Percentiles rank a stretch among this genome's conserved stretches.
phyloP scores from a whole-genome alignment of 2,797 vertebrate genomes.

The Catamblyrhynchus diadema region DNA sequence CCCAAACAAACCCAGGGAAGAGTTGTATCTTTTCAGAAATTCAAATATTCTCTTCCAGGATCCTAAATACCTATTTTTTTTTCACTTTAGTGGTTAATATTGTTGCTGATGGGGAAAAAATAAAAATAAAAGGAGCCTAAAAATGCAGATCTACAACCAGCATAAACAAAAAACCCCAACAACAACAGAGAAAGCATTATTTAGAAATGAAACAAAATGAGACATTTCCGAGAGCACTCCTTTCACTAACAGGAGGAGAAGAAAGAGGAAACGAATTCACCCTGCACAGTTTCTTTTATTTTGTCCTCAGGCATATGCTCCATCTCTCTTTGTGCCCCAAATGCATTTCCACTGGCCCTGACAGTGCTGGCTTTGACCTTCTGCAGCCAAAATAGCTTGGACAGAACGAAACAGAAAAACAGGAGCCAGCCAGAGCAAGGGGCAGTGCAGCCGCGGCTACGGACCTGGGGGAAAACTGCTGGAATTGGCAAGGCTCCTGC shows the following conservation, averaged over 20 bases:
- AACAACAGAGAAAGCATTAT: slow-evolving; percentile 42
- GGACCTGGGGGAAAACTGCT: background rate
- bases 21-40: background rate
- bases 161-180: background rate
- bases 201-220: slow-evolving; percentile 28
- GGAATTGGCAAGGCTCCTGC: rapidly evolving
- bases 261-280: slow-evolving; percentile 19
- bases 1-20: background rate
- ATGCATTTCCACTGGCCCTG: background rate
- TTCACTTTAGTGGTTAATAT: background rate
- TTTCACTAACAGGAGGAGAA: slow-evolving; percentile 5
- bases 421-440: background rate
- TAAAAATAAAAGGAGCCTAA: background rate
- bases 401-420: background rate
- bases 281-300: background rate
- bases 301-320: slow-evolving; percentile 14
- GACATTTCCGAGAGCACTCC: background rate
- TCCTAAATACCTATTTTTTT: background rate
- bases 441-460: background rate
- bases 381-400: background rate
- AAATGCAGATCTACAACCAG: background rate
- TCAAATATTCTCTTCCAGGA: background rate
- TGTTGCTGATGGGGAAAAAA: background rate
- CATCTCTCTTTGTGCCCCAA: background rate
- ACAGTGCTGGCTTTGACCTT: slow-evolving; percentile 8